Evolutionary conservation across 2,113 vertebrate species (phyloP), one percentile per base, ranked within the genome.

Genomic region (Paraplagusia blochii): DNA sequence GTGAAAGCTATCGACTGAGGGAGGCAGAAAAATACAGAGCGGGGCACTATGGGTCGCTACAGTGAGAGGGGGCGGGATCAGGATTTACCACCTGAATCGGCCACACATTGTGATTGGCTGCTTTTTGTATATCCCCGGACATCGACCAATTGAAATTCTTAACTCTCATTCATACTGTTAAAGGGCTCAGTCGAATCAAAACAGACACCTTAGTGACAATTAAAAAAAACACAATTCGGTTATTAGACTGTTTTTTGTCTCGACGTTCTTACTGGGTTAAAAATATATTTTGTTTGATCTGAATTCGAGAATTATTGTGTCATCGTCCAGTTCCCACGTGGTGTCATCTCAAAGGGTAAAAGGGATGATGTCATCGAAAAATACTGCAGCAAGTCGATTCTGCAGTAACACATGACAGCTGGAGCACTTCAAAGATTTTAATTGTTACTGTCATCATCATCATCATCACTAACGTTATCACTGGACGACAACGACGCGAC

Each of bases 341-440:
- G 83, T 81, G 55, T 63, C 1, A 35, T 58, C 54, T 76, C 67
- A 58, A 65, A 84, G 45, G 50, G 57, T 69, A 65, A 75, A 55
- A 8, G 53, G 74, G 73, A 85, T 90, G 89, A 91, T 87, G 90
- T 90, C 88, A 91, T 90, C 77, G 81, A 65, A 85, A 82, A 88
- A 87, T 85, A 83, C 77, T 83, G 87, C 84, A 89, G 81, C 77
- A 77, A 77, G 81, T 74, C 22, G 22, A 72, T 56, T 78, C 84
- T 84, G 82, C 81, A 85, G 85, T 62, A 79, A 83, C 77, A 78
- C 68, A 85, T 65, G 72, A 70, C 79, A 77, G 65, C 64, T 76
- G 66, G 63, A 66, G 52, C 57, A 71, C 47, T 64, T 67, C 35
- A 12, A 16, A 16, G 44, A 50, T 29, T 5, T 12, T 1, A 4